These are phyloP conservation scores for Cephus sareptanus DNA, from an alignment of 2,888 invertebrate genomes.

Conservation along the genomic window DNA sequence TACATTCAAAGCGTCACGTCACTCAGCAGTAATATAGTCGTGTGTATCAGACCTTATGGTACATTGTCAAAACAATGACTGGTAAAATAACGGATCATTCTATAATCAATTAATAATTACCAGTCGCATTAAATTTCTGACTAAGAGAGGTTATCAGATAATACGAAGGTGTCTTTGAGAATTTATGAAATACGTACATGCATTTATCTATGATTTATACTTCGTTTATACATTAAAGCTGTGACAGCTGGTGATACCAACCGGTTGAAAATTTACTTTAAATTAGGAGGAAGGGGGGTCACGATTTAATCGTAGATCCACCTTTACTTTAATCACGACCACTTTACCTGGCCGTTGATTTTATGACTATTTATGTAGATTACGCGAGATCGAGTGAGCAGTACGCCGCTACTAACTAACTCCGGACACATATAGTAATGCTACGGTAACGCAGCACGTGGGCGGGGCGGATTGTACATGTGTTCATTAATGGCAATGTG, in stretches of 20 bases:
- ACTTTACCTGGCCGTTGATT: constrained; percentile 37
- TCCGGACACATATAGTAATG: constrained; percentile 18
- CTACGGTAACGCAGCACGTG: constrained; percentile 33
- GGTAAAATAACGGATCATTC: not conserved
- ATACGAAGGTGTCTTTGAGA: not conserved
- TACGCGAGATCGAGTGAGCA: constrained; percentile 21
- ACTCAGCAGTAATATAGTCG: not conserved
- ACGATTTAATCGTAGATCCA: constrained; percentile 24
- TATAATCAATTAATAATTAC: not conserved
- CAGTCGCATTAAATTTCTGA: not conserved
- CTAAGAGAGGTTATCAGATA: not conserved
- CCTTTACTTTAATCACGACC: constrained; percentile 36
- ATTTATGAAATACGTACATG: not conserved
- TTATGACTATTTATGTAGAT: constrained; percentile 45
- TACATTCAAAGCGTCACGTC: not conserved
- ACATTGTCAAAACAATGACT: not conserved
- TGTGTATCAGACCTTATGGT: not conserved
- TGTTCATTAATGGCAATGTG: constrained; percentile 39
- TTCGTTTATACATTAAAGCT: not conserved
- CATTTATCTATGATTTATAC: not conserved
- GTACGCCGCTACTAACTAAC: constrained; percentile 9
- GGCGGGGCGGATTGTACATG: constrained; percentile 42
- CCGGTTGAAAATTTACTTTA: constrained; percentile 15
- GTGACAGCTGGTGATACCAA: constrained; percentile 16
- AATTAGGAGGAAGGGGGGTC: constrained; percentile 5